Evolutionary conservation across 2,113 vertebrate species (phyloP).

Genomic region (Cyanoramphus novaezelandiae): DNA sequence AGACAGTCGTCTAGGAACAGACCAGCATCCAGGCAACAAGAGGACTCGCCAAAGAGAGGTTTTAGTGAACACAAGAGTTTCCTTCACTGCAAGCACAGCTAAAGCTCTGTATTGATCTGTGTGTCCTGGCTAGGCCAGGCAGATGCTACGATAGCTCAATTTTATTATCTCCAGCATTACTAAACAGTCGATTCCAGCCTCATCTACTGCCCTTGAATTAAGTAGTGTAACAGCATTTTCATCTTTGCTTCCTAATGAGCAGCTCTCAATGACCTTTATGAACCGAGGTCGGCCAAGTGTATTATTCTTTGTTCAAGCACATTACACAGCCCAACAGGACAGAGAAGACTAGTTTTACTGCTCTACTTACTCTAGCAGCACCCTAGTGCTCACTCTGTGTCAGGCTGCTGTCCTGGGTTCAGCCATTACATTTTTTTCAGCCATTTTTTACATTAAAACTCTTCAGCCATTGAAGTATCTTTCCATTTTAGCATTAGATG

Average conservation of each 20-base stretch:
- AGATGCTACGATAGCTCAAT: not conserved
- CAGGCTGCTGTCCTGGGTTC: not conserved
- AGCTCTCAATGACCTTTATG: not conserved
- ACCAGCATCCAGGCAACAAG: not conserved
- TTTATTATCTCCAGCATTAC: not conserved
- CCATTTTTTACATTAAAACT: not conserved
- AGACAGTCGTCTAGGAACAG: accelerated
- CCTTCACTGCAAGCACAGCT: not conserved
- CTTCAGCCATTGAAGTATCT: accelerated
- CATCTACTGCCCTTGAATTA: not conserved
- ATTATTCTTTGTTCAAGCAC: not conserved
- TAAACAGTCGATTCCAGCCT: not conserved
- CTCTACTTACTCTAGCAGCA: not conserved
- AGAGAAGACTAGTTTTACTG: not conserved
- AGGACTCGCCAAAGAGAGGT: no score
- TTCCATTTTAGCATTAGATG: not conserved
- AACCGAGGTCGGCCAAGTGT: accelerated
- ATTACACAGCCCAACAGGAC: not conserved
- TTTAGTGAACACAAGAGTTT: not conserved
- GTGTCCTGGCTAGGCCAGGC: not conserved
- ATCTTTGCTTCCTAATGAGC: not conserved
- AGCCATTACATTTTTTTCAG: no score
- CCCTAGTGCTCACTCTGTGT: accelerated
- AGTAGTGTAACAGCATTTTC: not conserved
- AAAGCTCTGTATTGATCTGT: not conserved